Evolutionary conservation across 2,888 invertebrate species (phyloP).

Genomic region (Elaeidobius kamerunicus): DNA sequence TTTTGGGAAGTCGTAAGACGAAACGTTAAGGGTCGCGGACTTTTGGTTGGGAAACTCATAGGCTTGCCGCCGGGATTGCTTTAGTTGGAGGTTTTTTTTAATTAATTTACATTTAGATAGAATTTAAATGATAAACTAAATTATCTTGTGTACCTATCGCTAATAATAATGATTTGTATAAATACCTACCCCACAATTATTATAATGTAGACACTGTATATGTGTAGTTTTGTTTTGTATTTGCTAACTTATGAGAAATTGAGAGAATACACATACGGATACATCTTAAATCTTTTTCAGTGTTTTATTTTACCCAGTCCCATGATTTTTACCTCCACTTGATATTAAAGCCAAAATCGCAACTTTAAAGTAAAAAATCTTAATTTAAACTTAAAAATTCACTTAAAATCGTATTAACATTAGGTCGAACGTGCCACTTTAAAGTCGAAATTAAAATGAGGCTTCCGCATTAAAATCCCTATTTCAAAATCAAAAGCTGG

Average conservation of each 20-base stretch:
- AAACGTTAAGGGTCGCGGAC: constrained; percentile 47
- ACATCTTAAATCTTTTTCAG: constrained; percentile 35
- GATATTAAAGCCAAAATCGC: too few species aligned
- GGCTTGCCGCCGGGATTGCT: constrained; percentile 3
- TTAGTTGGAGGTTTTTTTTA: constrained; percentile 19
- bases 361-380: too few species aligned
- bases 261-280: constrained; percentile 47
- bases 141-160: constrained; percentile 50
- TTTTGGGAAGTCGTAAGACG: constrained; percentile 42
- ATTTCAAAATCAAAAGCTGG: too few species aligned
- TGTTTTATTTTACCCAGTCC: constrained; percentile 10
- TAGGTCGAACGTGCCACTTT: too few species aligned
- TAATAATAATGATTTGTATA: constrained; percentile 51
- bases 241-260: constrained; percentile 46
- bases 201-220: constrained; percentile 51
- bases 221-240: constrained; percentile 52
- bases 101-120: constrained; percentile 30
- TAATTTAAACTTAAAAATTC: too few species aligned
- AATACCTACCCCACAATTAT: constrained; percentile 50
- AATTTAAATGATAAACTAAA: constrained; percentile 38
- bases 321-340: too few species aligned
- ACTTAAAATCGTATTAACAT: too few species aligned
- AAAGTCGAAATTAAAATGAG: background rate
- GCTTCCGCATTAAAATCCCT: background rate
- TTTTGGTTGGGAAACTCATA: constrained; percentile 6